Evolutionary conservation across 2,113 vertebrate genomes (phyloP).

Genomic region (Rhabdomys dilectus): DNA sequence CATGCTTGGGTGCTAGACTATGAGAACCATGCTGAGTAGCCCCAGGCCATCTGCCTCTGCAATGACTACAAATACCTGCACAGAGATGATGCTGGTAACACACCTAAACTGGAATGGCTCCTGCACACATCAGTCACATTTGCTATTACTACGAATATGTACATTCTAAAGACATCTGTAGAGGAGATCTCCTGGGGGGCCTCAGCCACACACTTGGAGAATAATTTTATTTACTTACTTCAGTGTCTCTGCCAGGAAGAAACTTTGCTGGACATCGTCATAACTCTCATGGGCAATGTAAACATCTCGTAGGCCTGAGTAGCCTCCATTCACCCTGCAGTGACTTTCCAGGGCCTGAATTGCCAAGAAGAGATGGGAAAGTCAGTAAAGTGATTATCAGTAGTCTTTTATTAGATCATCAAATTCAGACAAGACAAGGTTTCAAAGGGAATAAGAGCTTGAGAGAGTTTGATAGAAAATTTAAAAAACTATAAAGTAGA

Average conservation of each 20-base stretch:
- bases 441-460: neutral
- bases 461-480: slow-evolving; percentile 32
- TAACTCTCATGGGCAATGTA: slow-evolving; percentile 91
- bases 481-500: slow-evolving; percentile 53
- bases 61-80: neutral
- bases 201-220: neutral
- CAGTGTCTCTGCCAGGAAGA: slow-evolving; percentile 97
- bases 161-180: slow-evolving; percentile 12
- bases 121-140: neutral
- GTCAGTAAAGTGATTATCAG: slow-evolving; percentile 33
- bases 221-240: slow-evolving; percentile 91
- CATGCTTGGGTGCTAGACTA: neutral
- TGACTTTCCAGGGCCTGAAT: slow-evolving; percentile 95
- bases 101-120: neutral
- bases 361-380: neutral
- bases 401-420: slow-evolving; percentile 37
- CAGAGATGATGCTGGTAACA: neutral
- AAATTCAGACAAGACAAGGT: slow-evolving; percentile 48
- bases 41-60: neutral
- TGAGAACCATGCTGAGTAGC: neutral
- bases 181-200: neutral
- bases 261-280: slow-evolving; percentile 98
- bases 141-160: neutral
- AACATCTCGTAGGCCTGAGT: slow-evolving; percentile 96
- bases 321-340: slow-evolving; percentile 94